Evolutionary conservation across 2,797 vertebrate genomes (phyloP).

Genomic region (Chiloscyllium punctatum): DNA sequence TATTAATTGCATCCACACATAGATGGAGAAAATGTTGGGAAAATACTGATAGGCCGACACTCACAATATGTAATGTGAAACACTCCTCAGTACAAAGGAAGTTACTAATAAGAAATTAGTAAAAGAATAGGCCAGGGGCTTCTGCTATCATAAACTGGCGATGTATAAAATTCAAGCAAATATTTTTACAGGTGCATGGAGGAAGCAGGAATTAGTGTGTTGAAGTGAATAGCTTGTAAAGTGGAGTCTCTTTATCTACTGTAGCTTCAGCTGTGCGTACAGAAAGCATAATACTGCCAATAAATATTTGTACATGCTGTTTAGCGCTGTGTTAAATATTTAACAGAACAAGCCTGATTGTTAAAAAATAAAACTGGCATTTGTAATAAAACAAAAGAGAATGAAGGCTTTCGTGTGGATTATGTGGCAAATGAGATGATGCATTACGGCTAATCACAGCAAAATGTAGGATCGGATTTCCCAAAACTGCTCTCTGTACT

Average conservation of each 20-base stretch:
- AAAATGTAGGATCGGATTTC: not conserved
- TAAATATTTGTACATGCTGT: not conserved
- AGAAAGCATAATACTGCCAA: not conserved
- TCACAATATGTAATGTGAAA: not conserved
- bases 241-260: not conserved
- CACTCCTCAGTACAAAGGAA: not conserved
- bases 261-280: not conserved
- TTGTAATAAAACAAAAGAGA: not conserved
- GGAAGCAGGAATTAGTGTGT: not conserved
- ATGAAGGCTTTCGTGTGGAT: not conserved
- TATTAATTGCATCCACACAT: not conserved
- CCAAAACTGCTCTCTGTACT: not conserved
- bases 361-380: not conserved
- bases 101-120: not conserved
- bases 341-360: not conserved
- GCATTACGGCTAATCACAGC: not conserved
- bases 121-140: not conserved
- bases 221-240: not conserved
- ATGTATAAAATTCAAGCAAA: not conserved
- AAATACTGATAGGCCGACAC: not conserved
- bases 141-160: not conserved
- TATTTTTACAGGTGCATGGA: not conserved
- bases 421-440: not conserved
- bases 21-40: not conserved
- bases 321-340: conserved; percentile 14